Evolutionary conservation across 2,888 invertebrate species (phyloP).

Genomic region (Sphinx pinastri): DNA sequence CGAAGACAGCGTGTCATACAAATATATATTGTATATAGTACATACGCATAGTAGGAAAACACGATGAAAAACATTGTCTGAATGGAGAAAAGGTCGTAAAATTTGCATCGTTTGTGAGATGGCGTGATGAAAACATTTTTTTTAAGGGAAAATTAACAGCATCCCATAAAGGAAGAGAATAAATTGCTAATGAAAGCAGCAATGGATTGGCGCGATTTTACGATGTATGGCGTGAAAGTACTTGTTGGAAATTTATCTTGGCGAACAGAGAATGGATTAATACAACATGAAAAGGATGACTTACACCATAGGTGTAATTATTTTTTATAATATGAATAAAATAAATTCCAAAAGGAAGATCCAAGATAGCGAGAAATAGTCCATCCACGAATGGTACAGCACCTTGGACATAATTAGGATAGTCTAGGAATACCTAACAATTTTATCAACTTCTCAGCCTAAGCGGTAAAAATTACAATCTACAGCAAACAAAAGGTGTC

Average conservation of each 20-base stretch:
- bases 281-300: too few relatives aligned
- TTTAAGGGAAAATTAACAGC: conserved; percentile 2
- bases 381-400: too few relatives aligned
- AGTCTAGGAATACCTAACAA: not conserved
- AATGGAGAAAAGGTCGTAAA: conserved; percentile 11
- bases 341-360: too few relatives aligned
- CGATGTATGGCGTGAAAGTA: not conserved
- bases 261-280: too few relatives aligned
- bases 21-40: too few relatives aligned
- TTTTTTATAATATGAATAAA: too few relatives aligned
- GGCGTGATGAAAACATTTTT: conserved; percentile 3
- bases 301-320: too few relatives aligned
- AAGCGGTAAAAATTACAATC: too few relatives aligned
- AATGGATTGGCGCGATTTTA: not conserved
- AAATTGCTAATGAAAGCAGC: not conserved
- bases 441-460: not conserved
- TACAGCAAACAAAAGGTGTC: too few relatives aligned
- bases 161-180: not conserved
- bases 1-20: too few relatives aligned
- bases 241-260: not conserved
- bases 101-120: conserved; percentile 7
- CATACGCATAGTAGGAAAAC: not conserved
- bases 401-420: too few relatives aligned
- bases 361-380: too few relatives aligned
- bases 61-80: not conserved